phyloP scores from a whole-genome alignment of 2,797 vertebrate genomes.

The Siniperca scherzeri region DNA sequence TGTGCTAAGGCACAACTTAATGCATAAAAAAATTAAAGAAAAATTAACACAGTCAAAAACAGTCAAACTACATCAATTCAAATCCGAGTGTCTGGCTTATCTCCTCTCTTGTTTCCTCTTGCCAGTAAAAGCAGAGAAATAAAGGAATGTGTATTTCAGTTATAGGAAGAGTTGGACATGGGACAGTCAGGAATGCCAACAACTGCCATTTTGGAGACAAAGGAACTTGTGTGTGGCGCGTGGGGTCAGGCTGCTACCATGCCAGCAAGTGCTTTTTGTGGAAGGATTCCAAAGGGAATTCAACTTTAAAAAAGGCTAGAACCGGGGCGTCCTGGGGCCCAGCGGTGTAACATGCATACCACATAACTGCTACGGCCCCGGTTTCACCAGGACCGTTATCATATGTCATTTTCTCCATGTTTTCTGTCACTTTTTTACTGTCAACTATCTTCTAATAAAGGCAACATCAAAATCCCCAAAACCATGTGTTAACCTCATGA shows the following conservation, averaged over 20 bases:
- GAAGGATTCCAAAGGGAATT: slow-evolving; percentile 57
- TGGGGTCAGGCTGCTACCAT: slow-evolving; percentile 60
- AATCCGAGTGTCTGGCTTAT: slow-evolving; percentile 22
- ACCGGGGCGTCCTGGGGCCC: slow-evolving; percentile 14
- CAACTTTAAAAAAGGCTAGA: slow-evolving; percentile 32
- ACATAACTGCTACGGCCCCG: not conserved
- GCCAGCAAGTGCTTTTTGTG: slow-evolving; percentile 61
- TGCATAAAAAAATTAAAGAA: slow-evolving; percentile 45
- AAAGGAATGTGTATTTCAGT: slow-evolving; percentile 30
- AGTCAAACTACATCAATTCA: slow-evolving; percentile 17
- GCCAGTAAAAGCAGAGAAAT: slow-evolving; percentile 3
- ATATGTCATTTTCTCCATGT: slow-evolving; percentile 7
- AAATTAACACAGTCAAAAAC: slow-evolving; percentile 38
- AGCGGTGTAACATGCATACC: slow-evolving; percentile 1
- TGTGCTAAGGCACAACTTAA: slow-evolving; percentile 20
- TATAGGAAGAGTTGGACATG: slow-evolving; percentile 32
- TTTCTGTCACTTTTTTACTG: slow-evolving; percentile 7
- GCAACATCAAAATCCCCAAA: not conserved
- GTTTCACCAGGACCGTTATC: slow-evolving; percentile 25
- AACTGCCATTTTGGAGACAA: slow-evolving; percentile 74
- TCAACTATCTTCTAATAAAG: slow-evolving; percentile 5
- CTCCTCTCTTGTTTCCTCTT: not conserved
- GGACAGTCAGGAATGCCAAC: slow-evolving; percentile 56
- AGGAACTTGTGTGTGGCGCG: slow-evolving; percentile 61
- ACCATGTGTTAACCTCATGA: not conserved